phyloP scores from a whole-genome alignment of 2,888 invertebrate species.

The Acrobasis repandana region DNA sequence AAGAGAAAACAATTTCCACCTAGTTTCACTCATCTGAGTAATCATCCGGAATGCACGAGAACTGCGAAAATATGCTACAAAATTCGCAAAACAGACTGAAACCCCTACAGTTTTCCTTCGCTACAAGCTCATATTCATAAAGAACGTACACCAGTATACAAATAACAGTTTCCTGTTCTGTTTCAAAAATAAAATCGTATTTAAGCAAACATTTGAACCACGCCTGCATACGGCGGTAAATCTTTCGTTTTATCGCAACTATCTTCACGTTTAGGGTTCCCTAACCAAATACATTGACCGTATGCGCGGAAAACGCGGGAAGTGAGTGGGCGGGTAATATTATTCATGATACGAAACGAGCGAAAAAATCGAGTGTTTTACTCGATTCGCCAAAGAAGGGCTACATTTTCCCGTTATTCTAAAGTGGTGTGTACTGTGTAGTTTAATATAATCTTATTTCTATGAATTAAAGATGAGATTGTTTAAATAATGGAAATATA shows the following conservation, averaged over 20 bases:
- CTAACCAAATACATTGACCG: conserved; percentile 25
- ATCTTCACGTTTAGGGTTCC: conserved; percentile 39
- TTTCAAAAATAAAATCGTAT: conserved; percentile 41
- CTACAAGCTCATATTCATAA: conserved; percentile 17
- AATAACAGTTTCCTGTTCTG: conserved; percentile 34
- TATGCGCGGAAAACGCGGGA: conserved; percentile 10
- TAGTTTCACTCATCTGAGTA: background rate
- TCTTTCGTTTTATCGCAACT: conserved; percentile 47
- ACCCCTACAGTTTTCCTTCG: conserved; percentile 11
- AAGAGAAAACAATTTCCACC: background rate
- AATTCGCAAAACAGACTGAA: conserved; percentile 4
- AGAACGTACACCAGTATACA: conserved; percentile 23
- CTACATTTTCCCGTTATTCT: background rate
- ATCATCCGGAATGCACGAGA: background rate
- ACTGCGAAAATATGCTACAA: background rate
- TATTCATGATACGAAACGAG: conserved; percentile 23
- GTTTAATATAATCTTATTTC: no score
- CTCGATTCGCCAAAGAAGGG: background rate
- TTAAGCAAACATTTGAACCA: conserved; percentile 42
- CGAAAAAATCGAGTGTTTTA: conserved; percentile 8
- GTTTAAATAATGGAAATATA: no score
- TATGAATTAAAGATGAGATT: no score
- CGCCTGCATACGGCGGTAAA: conserved; percentile 42
- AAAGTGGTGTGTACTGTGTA: background rate
- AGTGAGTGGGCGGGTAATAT: conserved; percentile 21